Conservation (phyloP, 2,797 vertebrate genomes). For the Euphonia xanthogaster region DNA sequence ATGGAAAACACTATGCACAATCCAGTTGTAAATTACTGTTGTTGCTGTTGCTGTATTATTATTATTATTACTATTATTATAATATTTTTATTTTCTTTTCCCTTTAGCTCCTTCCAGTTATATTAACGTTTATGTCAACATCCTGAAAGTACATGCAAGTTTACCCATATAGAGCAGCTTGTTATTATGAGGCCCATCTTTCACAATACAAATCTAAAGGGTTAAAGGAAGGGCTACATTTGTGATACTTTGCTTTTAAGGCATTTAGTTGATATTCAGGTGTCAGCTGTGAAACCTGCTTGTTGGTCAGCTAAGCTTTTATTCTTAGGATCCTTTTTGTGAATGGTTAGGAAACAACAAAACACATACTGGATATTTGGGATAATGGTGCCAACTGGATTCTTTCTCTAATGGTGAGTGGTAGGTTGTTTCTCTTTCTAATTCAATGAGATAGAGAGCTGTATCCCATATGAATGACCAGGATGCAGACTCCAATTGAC, state of each 20-base stretch:
- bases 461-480: constrained; percentile 17
- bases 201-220: background rate
- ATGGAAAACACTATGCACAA: background rate
- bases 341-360: background rate
- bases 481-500: constrained; percentile 21
- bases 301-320: background rate
- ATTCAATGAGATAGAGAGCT: constrained; percentile 6
- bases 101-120: background rate
- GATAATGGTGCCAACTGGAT: background rate
- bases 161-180: background rate
- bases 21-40: background rate
- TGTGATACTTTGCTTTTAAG: background rate
- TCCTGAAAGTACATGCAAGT: background rate
- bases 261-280: background rate
- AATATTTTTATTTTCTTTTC: background rate
- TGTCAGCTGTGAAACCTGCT: background rate
- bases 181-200: background rate
- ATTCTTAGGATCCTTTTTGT: background rate
- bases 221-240: background rate
- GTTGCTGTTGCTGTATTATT: fast-evolving
- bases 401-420: background rate
- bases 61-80: too few relatives aligned
- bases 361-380: background rate
- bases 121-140: background rate
- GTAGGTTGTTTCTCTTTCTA: constrained; percentile 10